These are phyloP conservation scores for Oxycera nigricornis DNA, from an alignment of 2,888 invertebrate genomes.

Conservation along the genomic window DNA sequence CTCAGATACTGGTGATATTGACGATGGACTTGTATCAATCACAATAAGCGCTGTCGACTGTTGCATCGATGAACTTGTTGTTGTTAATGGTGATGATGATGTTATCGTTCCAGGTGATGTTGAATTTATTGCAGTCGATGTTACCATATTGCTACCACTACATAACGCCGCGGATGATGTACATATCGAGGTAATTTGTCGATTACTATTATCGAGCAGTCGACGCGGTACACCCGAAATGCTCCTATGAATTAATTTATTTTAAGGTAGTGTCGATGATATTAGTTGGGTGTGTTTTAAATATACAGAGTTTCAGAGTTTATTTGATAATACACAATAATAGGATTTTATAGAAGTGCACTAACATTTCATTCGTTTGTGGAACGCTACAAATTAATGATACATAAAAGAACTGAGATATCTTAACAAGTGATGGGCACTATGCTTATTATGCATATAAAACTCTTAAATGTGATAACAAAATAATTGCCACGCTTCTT, in stretches of 20 bases:
- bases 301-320: not conserved
- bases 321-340: not conserved
- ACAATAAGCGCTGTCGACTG: slow-evolving; percentile 30
- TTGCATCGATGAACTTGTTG: slow-evolving; percentile 24
- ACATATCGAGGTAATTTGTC: slow-evolving; percentile 54
- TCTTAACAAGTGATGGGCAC: too few relatives aligned
- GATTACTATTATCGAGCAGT: slow-evolving; percentile 59
- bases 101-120: slow-evolving; percentile 58
- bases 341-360: not conserved
- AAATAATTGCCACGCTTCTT: too few relatives aligned
- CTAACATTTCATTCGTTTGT: not conserved
- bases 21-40: slow-evolving; percentile 32
- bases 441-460: too few relatives aligned
- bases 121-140: slow-evolving; percentile 58
- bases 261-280: slow-evolving; percentile 2
- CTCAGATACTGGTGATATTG: slow-evolving; percentile 28
- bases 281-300: not conserved
- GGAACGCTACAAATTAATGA: too few relatives aligned
- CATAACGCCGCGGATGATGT: slow-evolving; percentile 53
- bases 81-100: slow-evolving; percentile 31
- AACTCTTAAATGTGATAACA: too few relatives aligned
- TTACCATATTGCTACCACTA: slow-evolving; percentile 48
- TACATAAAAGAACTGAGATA: too few relatives aligned
- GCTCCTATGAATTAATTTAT: slow-evolving; percentile 52
- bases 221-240: slow-evolving; percentile 62